These are phyloP conservation scores for Triplophysa tibetana DNA, from an alignment of 2,113 vertebrate species.

Conservation along the genomic window DNA sequence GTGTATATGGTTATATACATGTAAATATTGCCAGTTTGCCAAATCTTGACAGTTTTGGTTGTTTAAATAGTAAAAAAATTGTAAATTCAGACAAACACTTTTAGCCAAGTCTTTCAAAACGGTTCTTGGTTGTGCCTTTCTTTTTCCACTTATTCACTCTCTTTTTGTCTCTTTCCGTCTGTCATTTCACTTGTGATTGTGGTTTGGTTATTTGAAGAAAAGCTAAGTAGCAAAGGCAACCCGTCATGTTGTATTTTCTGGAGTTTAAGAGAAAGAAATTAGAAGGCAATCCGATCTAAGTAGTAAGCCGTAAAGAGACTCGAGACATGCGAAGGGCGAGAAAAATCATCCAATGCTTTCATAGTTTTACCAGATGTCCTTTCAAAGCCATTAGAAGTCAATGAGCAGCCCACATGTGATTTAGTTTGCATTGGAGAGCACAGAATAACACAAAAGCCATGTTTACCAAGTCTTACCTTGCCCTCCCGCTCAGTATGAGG, in stretches of 20 bases:
- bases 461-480: constrained; percentile 35
- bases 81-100: no score
- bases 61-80: no score
- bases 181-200: constrained; percentile 31
- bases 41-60: no score
- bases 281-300: constrained; percentile 63
- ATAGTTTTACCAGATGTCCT: constrained; percentile 47
- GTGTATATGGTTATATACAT: no score
- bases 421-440: constrained; percentile 51
- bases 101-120: no score
- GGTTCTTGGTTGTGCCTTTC: no score
- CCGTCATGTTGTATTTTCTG: constrained; percentile 40
- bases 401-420: constrained; percentile 55
- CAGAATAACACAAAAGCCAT: constrained; percentile 53
- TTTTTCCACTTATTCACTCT: not conserved
- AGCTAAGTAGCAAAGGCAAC: constrained; percentile 56
- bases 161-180: not conserved
- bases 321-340: constrained; percentile 43
- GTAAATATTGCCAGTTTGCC: no score
- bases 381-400: constrained; percentile 15
- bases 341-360: constrained; percentile 27
- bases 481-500: constrained; percentile 10
- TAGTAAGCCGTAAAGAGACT: constrained; percentile 33
- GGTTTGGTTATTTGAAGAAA: constrained; percentile 42
- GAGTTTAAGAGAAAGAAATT: constrained; percentile 51